Evolutionary conservation across 2,888 invertebrate genomes (phyloP).

Genomic region (Isoperla grammatica): DNA sequence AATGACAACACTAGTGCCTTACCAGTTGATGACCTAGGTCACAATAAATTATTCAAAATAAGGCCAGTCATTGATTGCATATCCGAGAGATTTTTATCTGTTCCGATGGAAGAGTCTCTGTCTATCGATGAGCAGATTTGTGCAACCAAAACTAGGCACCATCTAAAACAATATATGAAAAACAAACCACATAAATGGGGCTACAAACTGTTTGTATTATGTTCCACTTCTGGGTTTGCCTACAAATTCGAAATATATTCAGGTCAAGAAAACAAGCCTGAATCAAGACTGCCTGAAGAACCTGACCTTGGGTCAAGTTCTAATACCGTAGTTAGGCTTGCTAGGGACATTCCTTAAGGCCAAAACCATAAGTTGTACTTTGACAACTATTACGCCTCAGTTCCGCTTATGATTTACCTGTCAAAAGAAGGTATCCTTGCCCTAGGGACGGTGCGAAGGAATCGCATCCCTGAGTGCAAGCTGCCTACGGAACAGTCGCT

Average conservation of each 20-base stretch:
- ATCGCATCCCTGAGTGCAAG: conserved; percentile 38
- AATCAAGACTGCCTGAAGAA: conserved; percentile 22
- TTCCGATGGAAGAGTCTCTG: conserved; percentile 37
- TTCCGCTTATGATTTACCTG: conserved; percentile 32
- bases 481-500: conserved; percentile 36
- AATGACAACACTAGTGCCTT: background rate
- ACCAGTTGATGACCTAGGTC: background rate
- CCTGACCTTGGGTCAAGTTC: conserved; percentile 30
- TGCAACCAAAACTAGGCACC: conserved; percentile 38
- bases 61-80: conserved; percentile 34
- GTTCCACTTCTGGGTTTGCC: conserved; percentile 30
- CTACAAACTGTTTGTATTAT: conserved; percentile 31
- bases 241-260: conserved; percentile 32
- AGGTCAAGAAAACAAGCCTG: conserved; percentile 25
- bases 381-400: conserved; percentile 38
- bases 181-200: conserved; percentile 35
- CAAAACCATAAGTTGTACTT: conserved; percentile 36
- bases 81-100: conserved; percentile 35
- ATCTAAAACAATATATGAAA: conserved; percentile 37
- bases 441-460: conserved; percentile 38
- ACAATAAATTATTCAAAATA: conserved; percentile 20
- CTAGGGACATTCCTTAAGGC: conserved; percentile 28
- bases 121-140: conserved; percentile 37
- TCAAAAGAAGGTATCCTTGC: conserved; percentile 36
- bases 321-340: conserved; percentile 31